Evolutionary conservation across 2,797 vertebrate genomes (phyloP).

Genomic region (Enteromius argenteus): DNA sequence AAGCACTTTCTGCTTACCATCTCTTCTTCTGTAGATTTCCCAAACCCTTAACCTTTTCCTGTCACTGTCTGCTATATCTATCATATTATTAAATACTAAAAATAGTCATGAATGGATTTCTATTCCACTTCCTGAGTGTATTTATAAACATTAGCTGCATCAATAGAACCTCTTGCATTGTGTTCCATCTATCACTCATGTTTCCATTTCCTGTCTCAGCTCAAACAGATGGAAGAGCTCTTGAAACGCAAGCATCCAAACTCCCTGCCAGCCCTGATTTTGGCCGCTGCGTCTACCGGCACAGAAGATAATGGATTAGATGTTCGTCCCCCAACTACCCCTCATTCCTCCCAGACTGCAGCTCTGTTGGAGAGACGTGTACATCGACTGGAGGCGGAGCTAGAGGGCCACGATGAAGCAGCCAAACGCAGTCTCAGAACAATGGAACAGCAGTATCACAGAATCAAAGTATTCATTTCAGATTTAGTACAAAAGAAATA

Average conservation of each 20-base stretch:
- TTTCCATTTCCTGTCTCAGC: slow-evolving; percentile 63
- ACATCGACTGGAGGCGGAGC: slow-evolving; percentile 88
- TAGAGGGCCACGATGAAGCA: slow-evolving; percentile 90
- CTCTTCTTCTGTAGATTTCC: background rate
- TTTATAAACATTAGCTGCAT: background rate
- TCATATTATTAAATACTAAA: background rate
- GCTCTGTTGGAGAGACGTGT: slow-evolving; percentile 87
- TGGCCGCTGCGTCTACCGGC: slow-evolving; percentile 82
- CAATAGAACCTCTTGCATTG: slow-evolving; percentile 9
- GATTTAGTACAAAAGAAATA: background rate
- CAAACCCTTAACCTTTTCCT: background rate
- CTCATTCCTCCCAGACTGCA: slow-evolving; percentile 66
- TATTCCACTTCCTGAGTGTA: background rate
- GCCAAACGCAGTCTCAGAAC: slow-evolving; percentile 87
- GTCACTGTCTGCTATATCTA: background rate
- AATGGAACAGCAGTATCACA: slow-evolving; percentile 93
- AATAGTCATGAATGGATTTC: background rate
- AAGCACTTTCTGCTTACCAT: background rate
- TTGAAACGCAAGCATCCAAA: slow-evolving; percentile 87
- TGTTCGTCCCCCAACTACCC: background rate
- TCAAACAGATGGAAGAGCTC: slow-evolving; percentile 81
- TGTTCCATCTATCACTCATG: slow-evolving; percentile 5
- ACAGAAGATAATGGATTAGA: slow-evolving; percentile 28
- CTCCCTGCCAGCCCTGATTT: slow-evolving; percentile 90
- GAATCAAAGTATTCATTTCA: slow-evolving; percentile 83